A percentile compares a stretch with the other conserved stretches of the same genome.
Evolutionary conservation across 2,888 invertebrate species (phyloP).

Genomic region (Acheta domesticus): DNA sequence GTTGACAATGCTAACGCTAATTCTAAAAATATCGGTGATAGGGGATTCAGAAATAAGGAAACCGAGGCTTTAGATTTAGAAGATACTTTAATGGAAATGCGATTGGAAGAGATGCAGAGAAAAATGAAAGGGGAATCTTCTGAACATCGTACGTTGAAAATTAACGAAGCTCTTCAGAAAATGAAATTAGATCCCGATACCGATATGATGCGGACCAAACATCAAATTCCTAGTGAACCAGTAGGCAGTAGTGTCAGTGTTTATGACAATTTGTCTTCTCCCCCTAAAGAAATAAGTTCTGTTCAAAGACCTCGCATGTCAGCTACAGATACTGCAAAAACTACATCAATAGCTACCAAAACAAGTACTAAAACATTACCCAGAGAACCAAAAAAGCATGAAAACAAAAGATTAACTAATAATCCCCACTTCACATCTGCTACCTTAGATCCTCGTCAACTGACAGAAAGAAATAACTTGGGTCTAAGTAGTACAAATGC

Average conservation of each 20-base stretch:
- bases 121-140: slow-evolving; percentile 24
- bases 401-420: slow-evolving; percentile 20
- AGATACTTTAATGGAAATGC: slow-evolving; percentile 55
- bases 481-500: background rate
- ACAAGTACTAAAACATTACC: slow-evolving; percentile 33
- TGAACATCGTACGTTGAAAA: slow-evolving; percentile 49
- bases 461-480: slow-evolving; percentile 25
- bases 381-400: slow-evolving; percentile 29
- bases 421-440: slow-evolving; percentile 27
- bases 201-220: slow-evolving; percentile 21
- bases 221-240: slow-evolving; percentile 18
- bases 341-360: slow-evolving; percentile 23
- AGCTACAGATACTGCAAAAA: slow-evolving; percentile 26
- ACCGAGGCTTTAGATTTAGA: slow-evolving; percentile 53
- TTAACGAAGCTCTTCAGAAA: slow-evolving; percentile 53
- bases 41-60: slow-evolving; percentile 24
- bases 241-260: slow-evolving; percentile 32
- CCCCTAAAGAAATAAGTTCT: slow-evolving; percentile 32
- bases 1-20: slow-evolving; percentile 4
- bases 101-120: slow-evolving; percentile 47
- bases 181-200: slow-evolving; percentile 41
- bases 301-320: slow-evolving; percentile 24
- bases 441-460: slow-evolving; percentile 31
- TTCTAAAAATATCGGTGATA: slow-evolving; percentile 11
- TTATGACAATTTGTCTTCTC: slow-evolving; percentile 36